Base-by-base conservation (phyloP, 2,888 invertebrate genomes). In the Eurois occulta region DNA sequence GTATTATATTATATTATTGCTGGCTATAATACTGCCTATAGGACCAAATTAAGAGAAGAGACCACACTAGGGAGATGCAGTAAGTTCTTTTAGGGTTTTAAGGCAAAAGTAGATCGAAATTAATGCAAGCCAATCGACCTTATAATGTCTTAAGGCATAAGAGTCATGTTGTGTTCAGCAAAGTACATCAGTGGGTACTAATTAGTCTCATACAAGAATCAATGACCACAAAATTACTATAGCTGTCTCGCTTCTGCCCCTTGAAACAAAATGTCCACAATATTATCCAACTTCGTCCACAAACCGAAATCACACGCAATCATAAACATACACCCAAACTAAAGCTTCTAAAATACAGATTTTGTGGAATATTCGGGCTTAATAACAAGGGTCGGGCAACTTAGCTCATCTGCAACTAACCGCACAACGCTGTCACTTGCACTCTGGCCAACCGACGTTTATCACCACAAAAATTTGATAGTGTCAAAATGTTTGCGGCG, bases 321-420 rank as follows among this genome's bases (percentile, higher is more conserved):
- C 74, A 66, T 73, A 52, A 58, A 66, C 66, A 60, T 8, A 7
- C 13, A 79, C 28, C 13, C 13, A 73, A 80, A 80, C 41, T 78
- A 80, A 74, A 66, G 58, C 35, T 78, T 66, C 41, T 80, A 58
- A 66, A 72, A 72, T 79, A 78, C 46, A 74, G 48, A 32, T 75
- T 43, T 72, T 65, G 80, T 58, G 46, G 41, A 58, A 80, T 72
- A 78, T 64, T 65, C 55, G n/a, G 32, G 41, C 46, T 74, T 32
- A 24, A 32, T 4, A 24, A 62, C 24, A 62, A 48, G 70, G n/a
- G 58, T 24, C 58, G 32, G 58, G 32, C 66, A 78, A 78, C 80
- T 80, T 78, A 48, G 21, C 48, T 46, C 38, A 41, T 78, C 74
- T 78, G 73, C 73, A 78, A 35, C 80, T 48, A 41, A 73, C 80